phyloP scores from a whole-genome alignment of 2,888 invertebrate genomes.

The Phortica okadai region DNA sequence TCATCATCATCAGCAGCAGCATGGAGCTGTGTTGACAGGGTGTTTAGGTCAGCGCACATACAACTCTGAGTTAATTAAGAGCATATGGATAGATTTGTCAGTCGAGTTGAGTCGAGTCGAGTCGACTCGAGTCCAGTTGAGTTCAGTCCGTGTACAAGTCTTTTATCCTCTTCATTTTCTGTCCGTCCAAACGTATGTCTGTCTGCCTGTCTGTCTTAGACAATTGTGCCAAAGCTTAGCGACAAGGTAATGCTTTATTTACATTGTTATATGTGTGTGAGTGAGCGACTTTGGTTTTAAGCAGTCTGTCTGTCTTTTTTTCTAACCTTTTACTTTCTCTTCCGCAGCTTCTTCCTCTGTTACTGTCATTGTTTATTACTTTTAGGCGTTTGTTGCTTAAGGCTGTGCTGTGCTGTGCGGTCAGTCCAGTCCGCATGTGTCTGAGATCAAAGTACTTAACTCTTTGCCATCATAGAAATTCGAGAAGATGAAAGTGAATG shows the following conservation, averaged over 20 bases:
- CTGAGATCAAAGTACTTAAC: background rate
- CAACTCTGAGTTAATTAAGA: conserved; percentile 32
- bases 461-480: background rate
- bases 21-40: conserved; percentile 22
- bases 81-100: conserved; percentile 28
- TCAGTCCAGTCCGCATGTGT: background rate
- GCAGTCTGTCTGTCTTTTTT: background rate
- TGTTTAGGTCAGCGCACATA: conserved; percentile 29
- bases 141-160: background rate
- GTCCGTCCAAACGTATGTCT: background rate
- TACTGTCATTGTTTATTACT: conserved; percentile 10
- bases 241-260: background rate
- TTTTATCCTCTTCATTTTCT: background rate
- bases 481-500: background rate
- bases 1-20: no score
- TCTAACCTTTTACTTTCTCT: no score
- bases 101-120: background rate
- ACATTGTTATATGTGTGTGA: background rate
- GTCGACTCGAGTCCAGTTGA: background rate
- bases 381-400: background rate
- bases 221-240: conserved; percentile 22
- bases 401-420: background rate
- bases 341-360: no score
- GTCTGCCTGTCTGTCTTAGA: background rate
- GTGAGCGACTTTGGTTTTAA: background rate